Conservation (phyloP, 2,113 vertebrate genomes). For the Montifringilla adamsi region DNA sequence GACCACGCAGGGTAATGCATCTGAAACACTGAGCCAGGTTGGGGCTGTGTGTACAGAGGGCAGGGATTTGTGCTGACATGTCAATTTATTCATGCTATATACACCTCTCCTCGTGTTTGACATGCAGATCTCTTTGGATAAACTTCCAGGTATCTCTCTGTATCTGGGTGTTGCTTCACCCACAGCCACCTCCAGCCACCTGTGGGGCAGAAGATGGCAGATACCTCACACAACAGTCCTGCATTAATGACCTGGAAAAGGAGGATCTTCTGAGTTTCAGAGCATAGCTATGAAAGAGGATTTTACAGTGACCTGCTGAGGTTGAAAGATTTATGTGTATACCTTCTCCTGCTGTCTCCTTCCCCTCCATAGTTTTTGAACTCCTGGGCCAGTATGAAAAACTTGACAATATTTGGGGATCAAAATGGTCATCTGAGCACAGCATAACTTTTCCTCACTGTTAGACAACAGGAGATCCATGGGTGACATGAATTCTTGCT, state of each 20-base stretch:
- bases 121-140: constrained; percentile 61
- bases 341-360: not conserved
- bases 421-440: not conserved
- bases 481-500: not conserved
- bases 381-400: not conserved
- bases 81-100: constrained; percentile 50
- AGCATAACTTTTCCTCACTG: not conserved
- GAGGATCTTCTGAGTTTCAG: not conserved
- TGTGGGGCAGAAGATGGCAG: constrained; percentile 39
- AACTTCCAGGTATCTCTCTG: constrained; percentile 23
- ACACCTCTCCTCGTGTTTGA: constrained; percentile 42
- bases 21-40: not conserved
- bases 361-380: not conserved
- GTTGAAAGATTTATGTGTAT: not conserved
- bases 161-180: constrained; percentile 57
- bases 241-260: constrained; percentile 23
- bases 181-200: constrained; percentile 61
- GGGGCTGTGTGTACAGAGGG: constrained; percentile 13
- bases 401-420: not conserved
- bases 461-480: not conserved
- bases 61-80: constrained; percentile 54
- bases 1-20: not conserved
- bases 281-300: not conserved
- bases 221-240: not conserved
- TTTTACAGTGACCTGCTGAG: not conserved